Conservation (phyloP, 2,888 invertebrate species). For the Tetranychus truncatus region DNA sequence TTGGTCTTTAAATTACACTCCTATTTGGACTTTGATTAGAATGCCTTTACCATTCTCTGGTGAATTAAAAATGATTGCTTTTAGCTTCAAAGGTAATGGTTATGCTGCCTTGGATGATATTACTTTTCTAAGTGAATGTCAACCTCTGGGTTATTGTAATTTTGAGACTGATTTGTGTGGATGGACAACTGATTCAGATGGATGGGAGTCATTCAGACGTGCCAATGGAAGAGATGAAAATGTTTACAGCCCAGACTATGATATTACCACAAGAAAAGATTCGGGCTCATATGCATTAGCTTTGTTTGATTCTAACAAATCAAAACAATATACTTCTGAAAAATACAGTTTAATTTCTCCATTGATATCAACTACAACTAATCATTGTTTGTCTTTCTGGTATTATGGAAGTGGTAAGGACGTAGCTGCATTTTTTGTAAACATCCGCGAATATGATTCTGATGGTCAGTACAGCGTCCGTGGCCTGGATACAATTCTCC, state of each 20-base stretch:
- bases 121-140: conserved; percentile 19
- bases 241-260: background rate
- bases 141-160: conserved; percentile 22
- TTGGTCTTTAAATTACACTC: background rate
- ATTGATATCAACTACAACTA: background rate
- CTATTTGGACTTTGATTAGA: background rate
- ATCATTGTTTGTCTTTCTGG: background rate
- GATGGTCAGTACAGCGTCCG: too few relatives aligned
- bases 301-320: background rate
- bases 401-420: background rate
- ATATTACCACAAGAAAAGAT: background rate
- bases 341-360: background rate
- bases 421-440: background rate
- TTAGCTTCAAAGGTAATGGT: background rate
- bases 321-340: background rate
- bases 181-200: background rate
- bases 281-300: background rate
- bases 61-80: background rate
- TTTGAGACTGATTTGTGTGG: conserved; percentile 24
- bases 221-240: background rate
- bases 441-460: background rate
- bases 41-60: background rate
- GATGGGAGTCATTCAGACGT: background rate
- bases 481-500: too few relatives aligned
- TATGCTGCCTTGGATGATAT: conserved; percentile 24